These are phyloP conservation scores for Acomys russatus DNA, from an alignment of 2,797 vertebrate genomes.

Conservation along the genomic window DNA sequence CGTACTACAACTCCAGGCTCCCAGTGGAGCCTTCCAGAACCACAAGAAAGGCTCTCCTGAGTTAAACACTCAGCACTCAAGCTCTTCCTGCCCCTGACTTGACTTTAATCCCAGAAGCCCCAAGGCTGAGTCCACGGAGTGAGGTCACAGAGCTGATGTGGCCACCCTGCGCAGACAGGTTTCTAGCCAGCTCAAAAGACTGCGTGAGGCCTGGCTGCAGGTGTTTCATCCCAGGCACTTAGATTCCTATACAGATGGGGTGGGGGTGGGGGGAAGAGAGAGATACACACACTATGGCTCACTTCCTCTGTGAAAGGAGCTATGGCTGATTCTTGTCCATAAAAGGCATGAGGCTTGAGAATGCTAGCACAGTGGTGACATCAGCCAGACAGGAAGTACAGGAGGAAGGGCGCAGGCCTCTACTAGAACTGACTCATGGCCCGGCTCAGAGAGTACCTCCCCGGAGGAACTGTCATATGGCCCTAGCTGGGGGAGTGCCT, in stretches of 20 bases:
- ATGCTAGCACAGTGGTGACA: conserved; percentile 85
- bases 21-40: background rate
- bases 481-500: background rate
- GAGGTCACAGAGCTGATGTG: background rate
- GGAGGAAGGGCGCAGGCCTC: conserved; percentile 83
- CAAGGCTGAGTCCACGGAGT: background rate
- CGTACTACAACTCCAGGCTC: background rate
- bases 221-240: background rate
- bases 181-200: background rate
- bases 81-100: background rate
- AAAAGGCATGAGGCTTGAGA: conserved; percentile 88
- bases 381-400: conserved; percentile 89
- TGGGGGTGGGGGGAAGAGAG: conserved; percentile 56
- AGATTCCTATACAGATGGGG: conserved; percentile 69
- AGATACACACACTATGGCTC: conserved; percentile 74
- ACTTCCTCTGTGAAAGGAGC: conserved; percentile 88
- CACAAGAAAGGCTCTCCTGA: background rate
- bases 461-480: background rate
- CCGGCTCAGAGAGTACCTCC: conserved; percentile 22
- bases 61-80: conserved; percentile 19
- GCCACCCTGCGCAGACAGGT: background rate
- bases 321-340: conserved; percentile 88
- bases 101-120: conserved; percentile 25
- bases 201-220: conserved; percentile 4
- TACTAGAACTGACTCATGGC: conserved; percentile 85